Conservation (phyloP, 2,888 invertebrate species). For the Trissonchulus latispiculum region DNA sequence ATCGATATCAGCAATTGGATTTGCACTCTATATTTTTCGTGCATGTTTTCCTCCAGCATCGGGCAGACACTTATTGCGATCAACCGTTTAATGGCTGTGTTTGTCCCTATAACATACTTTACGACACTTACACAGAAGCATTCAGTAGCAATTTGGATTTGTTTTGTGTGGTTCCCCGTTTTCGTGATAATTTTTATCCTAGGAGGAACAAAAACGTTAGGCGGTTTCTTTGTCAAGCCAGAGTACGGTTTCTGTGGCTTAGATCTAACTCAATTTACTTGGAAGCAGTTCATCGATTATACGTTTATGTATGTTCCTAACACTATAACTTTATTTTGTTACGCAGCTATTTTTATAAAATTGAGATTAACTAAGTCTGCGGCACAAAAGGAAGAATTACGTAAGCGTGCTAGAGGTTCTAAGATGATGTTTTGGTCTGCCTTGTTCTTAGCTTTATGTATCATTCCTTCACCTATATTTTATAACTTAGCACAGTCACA, state of each 20-base stretch:
- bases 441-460: not conserved
- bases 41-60: not conserved
- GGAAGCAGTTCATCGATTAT: not conserved
- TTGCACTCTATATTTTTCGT: not conserved
- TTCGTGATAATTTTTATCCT: not conserved
- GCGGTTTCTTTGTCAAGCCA: not conserved
- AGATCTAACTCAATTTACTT: not conserved
- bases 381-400: not conserved
- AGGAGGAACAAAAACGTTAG: not conserved
- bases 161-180: not conserved
- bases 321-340: not conserved
- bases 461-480: not conserved
- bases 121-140: not conserved
- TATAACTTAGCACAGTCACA: not conserved
- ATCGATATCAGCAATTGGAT: not conserved
- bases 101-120: not conserved
- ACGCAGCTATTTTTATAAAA: not conserved
- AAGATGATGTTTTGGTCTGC: not conserved
- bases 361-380: not conserved
- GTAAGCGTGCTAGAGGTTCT: not conserved
- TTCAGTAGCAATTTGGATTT: not conserved
- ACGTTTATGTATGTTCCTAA: not conserved
- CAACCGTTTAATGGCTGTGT: not conserved
- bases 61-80: not conserved
- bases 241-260: not conserved